Base-by-base conservation (phyloP, 1,140 invertebrate species). In the Brachionus rubens region DNA sequence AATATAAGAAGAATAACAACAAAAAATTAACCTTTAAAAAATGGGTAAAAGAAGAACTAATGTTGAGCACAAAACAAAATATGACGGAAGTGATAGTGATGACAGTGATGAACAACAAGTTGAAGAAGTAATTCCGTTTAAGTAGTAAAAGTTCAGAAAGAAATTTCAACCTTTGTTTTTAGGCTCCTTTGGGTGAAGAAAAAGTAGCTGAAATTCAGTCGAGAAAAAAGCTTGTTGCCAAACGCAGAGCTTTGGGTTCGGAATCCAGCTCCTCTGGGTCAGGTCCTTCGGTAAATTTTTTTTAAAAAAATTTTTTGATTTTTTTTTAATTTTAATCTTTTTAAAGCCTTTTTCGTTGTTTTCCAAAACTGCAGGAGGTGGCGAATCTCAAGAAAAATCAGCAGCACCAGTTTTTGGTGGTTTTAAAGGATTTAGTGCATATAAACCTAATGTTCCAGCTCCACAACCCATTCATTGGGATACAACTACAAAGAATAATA, bases 1-100 rank as follows among this genome's bases (percentile, higher is more conserved):
- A n/a, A n/a, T n/a, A n/a, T n/a, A n/a, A n/a, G n/a, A n/a, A n/a
- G n/a, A n/a, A n/a, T n/a, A n/a, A n/a, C n/a, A n/a, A n/a, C n/a
- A n/a, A 65, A 43, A 46, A 46, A 46, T 14, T 9, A 19, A 14
- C 16, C 10, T 3, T 28, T 33, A 33, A 19, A 72, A 72, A 52
- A 72, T 72, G 68, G 68, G 68, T 21, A 72, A 72, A 72, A 28
- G 68, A 12, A 48, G 68, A 48, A 40, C 26, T 5, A 41, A 72
- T 50, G 3, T 72, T 7, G 1, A 2, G 0, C 68, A 72, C 26
- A 72, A 52, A 54, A 19, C 12, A 1, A 48, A 14, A 72, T 48
- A 36, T 12, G 14, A 33, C 21, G 28, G 21, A 19, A 26, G 24
- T 36, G 68, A 72, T 21, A 33, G 40, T 5, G 68, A 50, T 33